Evolutionary conservation across 2,113 vertebrate species (phyloP), one percentile per base, ranked within the genome.

Genomic region (Copsychus sechellarum): DNA sequence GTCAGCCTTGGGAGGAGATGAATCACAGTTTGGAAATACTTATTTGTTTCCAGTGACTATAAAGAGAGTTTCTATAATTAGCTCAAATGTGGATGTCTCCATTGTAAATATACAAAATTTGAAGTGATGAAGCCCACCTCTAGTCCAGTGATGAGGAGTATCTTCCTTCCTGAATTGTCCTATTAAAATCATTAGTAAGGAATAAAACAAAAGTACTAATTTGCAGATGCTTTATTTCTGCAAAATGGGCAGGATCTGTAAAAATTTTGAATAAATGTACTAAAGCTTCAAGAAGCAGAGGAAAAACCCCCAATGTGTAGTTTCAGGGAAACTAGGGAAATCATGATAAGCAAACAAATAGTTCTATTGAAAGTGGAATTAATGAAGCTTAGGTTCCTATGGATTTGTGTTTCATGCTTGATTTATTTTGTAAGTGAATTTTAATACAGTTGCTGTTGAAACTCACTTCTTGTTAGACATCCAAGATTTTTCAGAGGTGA

Each of bases 401-500:
- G 88, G 90, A 96, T 94, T 95, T 88, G 58, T 90, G 82, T 88
- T 94, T 93, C 31, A 10, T 51, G 86, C 88, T 22, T 95, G 88
- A 93, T 95, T 93, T 94, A 90, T 67, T 86, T 92, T 86, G 25
- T 81, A 93, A 94, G 88, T 88, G 72, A 95, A 78, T 93, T 94
- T 96, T 96, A 95, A 91, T 93, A 86, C 81, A 67, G 29, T 14
- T 83, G 33, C 29, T 66, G 29, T 67, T 88, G 80, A 90, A 93
- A 92, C 29, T 93, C 74, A 73, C 62, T 88, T 90, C 54, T 54
- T 88, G 33, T 92, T 88, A 93, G 82, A 57, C 5, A 33, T 57
- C 54, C 65, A 76, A 92, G 47, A 66, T 58, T 83, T 64, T 95
- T 48, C 72, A 92, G 34, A 77, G 43, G 64, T 4, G 2, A 83